phyloP scores from a whole-genome alignment of 2,797 vertebrate genomes.

The Sebastes kiyomatsui region DNA sequence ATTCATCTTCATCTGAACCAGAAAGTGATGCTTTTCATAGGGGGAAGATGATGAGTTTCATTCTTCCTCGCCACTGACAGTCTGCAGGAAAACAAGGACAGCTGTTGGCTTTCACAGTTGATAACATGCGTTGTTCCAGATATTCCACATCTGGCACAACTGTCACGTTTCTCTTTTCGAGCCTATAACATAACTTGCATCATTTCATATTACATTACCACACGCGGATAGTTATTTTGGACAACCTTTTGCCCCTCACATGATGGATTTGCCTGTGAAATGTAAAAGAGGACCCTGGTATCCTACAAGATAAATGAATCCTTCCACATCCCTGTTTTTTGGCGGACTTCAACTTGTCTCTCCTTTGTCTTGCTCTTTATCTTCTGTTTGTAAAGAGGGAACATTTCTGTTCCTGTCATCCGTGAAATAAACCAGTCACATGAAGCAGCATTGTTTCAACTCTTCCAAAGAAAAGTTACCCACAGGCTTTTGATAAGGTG shows the following conservation, averaged over 20 bases:
- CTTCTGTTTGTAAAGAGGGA: constrained; percentile 31
- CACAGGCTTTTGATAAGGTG: constrained; percentile 15
- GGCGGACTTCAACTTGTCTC: constrained; percentile 21
- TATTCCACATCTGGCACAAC: constrained; percentile 23
- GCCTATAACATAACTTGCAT: constrained; percentile 6
- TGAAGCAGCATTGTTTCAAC: constrained; percentile 48
- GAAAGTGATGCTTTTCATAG: not conserved
- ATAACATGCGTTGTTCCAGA: constrained; percentile 18
- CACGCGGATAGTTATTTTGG: not conserved
- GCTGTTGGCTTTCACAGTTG: constrained; percentile 37
- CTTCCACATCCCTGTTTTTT: not conserved
- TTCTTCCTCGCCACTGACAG: constrained; percentile 23
- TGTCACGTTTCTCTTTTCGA: constrained; percentile 18
- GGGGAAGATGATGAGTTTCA: constrained; percentile 1
- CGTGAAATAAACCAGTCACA: constrained; percentile 43
- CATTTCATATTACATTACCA: constrained; percentile 6
- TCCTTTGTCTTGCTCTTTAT: constrained; percentile 43
- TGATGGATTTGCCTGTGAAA: constrained; percentile 12
- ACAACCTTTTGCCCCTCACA: not conserved
- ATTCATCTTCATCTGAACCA: constrained; percentile 28
- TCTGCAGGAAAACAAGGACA: constrained; percentile 17
- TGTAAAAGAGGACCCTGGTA: not conserved
- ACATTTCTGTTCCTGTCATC: constrained; percentile 59
- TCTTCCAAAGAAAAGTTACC: constrained; percentile 38
- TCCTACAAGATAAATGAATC: not conserved